These are phyloP conservation scores for Epistrophe grossulariae DNA, from an alignment of 2,888 invertebrate species.

Conservation along the genomic window DNA sequence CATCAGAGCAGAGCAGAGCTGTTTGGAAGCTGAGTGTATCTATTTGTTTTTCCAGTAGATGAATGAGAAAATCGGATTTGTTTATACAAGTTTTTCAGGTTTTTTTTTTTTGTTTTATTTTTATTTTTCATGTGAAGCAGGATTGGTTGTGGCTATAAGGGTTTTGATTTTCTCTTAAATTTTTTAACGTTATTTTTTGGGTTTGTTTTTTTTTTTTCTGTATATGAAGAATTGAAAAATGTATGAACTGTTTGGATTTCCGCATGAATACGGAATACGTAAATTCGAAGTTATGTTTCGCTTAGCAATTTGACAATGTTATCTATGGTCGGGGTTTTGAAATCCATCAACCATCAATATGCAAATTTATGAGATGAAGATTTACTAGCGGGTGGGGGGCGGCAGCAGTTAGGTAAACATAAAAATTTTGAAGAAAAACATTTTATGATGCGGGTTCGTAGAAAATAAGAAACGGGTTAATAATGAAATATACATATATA, in stretches of 20 bases:
- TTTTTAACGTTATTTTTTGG: constrained; percentile 2
- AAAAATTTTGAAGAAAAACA: neutral
- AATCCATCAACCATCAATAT: constrained; percentile 68
- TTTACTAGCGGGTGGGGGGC: constrained; percentile 36
- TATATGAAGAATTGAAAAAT: constrained; percentile 9
- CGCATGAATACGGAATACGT: constrained; percentile 59
- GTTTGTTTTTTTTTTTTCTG: neutral
- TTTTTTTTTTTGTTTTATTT: neutral
- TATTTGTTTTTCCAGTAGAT: constrained; percentile 29
- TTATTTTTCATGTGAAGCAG: neutral
- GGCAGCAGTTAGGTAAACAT: neutral
- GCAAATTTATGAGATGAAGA: constrained; percentile 65
- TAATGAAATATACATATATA: neutral
- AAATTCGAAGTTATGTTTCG: constrained; percentile 69
- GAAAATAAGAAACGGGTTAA: constrained; percentile 4
- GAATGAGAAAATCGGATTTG: constrained; percentile 63
- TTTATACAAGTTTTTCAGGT: constrained; percentile 49
- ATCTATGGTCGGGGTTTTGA: constrained; percentile 32
- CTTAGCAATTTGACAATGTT: constrained; percentile 61
- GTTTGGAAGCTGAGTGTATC: neutral
- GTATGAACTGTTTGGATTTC: constrained; percentile 63
- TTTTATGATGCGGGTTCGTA: neutral
- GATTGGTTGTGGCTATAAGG: neutral
- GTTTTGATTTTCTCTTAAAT: constrained; percentile 18
- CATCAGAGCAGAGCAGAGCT: neutral